A percentile compares a stretch with the other conserved stretches of the same genome.
phyloP scores from a whole-genome alignment of 2,888 invertebrate species.

The Scaptomyza tumidula region DNA sequence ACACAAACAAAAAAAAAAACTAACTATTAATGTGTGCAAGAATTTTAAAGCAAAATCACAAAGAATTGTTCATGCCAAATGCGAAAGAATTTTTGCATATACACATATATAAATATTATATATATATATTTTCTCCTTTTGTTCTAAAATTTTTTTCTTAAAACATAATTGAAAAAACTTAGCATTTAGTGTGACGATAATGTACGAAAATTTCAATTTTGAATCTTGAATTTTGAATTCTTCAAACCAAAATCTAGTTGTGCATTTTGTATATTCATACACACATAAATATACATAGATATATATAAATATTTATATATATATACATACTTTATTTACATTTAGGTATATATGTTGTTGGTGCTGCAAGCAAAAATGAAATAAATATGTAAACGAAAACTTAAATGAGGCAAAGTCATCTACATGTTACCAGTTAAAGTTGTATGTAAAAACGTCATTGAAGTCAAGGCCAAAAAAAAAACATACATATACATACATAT shows the following conservation, averaged over 20 bases:
- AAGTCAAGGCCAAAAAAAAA: slow-evolving; percentile 45
- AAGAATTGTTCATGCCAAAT: slow-evolving; percentile 68
- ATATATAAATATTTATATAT: slow-evolving; percentile 22
- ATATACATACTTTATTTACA: slow-evolving; percentile 29
- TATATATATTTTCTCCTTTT: slow-evolving; percentile 37
- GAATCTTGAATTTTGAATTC: slow-evolving; percentile 76
- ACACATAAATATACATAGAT: slow-evolving; percentile 23
- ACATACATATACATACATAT: slow-evolving; percentile 18
- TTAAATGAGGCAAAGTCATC: slow-evolving; percentile 51
- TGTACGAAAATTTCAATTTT: slow-evolving; percentile 63
- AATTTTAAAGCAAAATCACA: slow-evolving; percentile 63
- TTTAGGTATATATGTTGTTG: slow-evolving; percentile 65
- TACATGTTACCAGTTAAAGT: slow-evolving; percentile 55
- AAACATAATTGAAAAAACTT: slow-evolving; percentile 47
- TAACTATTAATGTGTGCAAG: slow-evolving; percentile 57
- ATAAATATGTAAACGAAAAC: slow-evolving; percentile 45
- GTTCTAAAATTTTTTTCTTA: slow-evolving; percentile 54
- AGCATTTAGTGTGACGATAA: slow-evolving; percentile 62
- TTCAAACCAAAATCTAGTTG: slow-evolving; percentile 69
- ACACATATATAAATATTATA: slow-evolving; percentile 6
- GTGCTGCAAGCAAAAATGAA: slow-evolving; percentile 71
- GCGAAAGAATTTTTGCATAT: slow-evolving; percentile 58
- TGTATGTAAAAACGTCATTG: slow-evolving; percentile 62
- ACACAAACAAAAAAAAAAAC: slow-evolving; percentile 30
- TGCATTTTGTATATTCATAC: slow-evolving; percentile 73